phyloP scores from a whole-genome alignment of 2,797 vertebrate genomes.

The Pseudocheirus occidentalis region DNA sequence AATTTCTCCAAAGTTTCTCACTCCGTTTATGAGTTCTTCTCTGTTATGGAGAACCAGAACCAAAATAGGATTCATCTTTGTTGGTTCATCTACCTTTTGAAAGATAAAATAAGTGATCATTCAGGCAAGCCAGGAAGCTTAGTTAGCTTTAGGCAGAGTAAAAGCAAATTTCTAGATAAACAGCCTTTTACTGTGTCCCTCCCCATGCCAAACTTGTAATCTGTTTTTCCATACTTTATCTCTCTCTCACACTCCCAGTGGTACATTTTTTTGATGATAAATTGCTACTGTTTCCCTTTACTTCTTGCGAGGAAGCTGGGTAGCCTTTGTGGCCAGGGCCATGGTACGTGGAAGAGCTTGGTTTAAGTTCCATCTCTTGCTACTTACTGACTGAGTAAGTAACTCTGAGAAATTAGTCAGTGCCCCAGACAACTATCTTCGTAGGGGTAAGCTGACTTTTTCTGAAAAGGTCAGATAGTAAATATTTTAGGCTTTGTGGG shows the following conservation, averaged over 20 bases:
- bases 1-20: not conserved
- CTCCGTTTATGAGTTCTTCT: not conserved
- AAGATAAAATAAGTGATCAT: not conserved
- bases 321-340: not conserved
- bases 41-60: not conserved
- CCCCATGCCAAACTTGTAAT: not conserved
- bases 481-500: not conserved
- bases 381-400: not conserved
- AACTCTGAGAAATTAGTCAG: not conserved
- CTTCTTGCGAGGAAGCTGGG: not conserved
- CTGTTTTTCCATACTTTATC: not conserved
- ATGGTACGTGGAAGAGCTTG: not conserved
- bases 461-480: not conserved
- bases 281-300: not conserved
- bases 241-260: accelerated
- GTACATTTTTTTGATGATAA: not conserved
- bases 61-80: not conserved
- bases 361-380: not conserved
- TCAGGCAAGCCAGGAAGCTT: not conserved
- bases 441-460: not conserved
- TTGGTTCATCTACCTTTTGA: not conserved
- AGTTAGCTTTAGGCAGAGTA: not conserved
- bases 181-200: not conserved
- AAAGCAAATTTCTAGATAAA: not conserved
- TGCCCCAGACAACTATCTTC: no score